Evolutionary conservation across 2,888 invertebrate genomes (phyloP).

Genomic region (Fragum fragum): DNA sequence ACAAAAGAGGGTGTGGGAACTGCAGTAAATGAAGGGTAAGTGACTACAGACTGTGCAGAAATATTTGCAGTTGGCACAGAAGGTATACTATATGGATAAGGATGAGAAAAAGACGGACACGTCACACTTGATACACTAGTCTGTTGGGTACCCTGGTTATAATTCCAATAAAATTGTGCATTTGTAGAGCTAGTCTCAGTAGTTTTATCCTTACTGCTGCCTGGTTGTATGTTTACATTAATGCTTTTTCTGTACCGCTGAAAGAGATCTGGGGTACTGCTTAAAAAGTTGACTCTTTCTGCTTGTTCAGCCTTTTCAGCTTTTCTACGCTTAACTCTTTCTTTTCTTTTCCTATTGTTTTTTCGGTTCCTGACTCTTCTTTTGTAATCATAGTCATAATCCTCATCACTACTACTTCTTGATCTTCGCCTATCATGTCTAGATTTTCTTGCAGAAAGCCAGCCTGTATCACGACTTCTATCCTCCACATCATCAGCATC

Average conservation of each 20-base stretch:
- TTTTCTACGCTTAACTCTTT: neutral
- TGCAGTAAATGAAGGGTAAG: neutral
- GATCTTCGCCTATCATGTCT: neutral
- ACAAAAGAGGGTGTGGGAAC: neutral
- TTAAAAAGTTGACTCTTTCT: neutral
- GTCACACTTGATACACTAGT: too few relatives aligned
- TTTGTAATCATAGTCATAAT: neutral
- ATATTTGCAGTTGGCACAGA: too few relatives aligned
- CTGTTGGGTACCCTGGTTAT: too few relatives aligned
- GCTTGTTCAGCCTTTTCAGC: neutral
- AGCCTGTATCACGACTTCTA: neutral
- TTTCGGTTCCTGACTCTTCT: neutral
- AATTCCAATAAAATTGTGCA: too few relatives aligned
- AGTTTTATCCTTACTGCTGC: neutral
- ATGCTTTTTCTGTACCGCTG: constrained; percentile 9
- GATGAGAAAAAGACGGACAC: too few relatives aligned
- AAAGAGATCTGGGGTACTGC: constrained; percentile 13
- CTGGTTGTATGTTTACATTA: neutral
- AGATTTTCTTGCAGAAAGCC: neutral
- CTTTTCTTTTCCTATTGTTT: neutral
- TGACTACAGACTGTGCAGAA: too few relatives aligned
- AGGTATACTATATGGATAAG: too few relatives aligned
- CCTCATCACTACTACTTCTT: constrained; percentile 5
- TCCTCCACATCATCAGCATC: neutral
- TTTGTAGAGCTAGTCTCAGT: too few relatives aligned